Base-by-base conservation (phyloP, 30 jellyfish, hydroid and myxozoan genomes). In the Aurelia aurita complex sp. Pacific region DNA sequence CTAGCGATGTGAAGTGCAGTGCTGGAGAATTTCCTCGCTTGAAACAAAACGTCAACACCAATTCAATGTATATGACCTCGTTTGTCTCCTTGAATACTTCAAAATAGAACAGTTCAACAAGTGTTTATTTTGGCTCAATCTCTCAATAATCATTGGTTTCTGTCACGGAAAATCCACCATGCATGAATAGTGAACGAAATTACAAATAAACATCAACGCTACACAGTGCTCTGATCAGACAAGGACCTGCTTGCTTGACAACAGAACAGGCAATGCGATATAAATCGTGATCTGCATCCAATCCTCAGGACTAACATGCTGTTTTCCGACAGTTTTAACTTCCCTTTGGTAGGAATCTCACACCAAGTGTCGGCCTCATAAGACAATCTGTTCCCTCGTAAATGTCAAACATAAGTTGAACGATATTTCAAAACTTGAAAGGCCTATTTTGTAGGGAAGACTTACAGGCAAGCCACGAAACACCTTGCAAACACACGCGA, bases 321-420 rank as follows among this genome's bases (percentile, higher is more conserved):
- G 87, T 34, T 77, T 18, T 9, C n/a, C 65, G 87, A 77, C 87
- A 77, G 87, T 59, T 62, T 23, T 34, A 23, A 77, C 77, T 77
- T 77, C 68, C 87, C 87, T 29, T 77, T 77, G 68, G 77, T 51
- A 38, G 42, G 87, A 77, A 77, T 55, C 67, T 77, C 87, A 61
- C 68, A 77, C 87, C 33, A 77, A 51, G 87, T 59, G 14, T 34
- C 70, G 62, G 62, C 87, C 54, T 36, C 34, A 76, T 14, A 75
- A 51, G 35, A 46, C 77, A 63, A 62, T 77, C 65, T 51, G 19
- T 51, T 59, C 87, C 68, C 52, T 57, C 77, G 68, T 77, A 42
- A 64, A 77, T 62, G 87, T 77, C 87, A 77, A 61, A 35, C 57
- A 9, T 9, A 6, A 46, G 57, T 46, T 5, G 15, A 46, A 46